These are phyloP conservation scores for Antechinus stuartii DNA, from an alignment of 2,113 vertebrate genomes.

Conservation along the genomic window DNA sequence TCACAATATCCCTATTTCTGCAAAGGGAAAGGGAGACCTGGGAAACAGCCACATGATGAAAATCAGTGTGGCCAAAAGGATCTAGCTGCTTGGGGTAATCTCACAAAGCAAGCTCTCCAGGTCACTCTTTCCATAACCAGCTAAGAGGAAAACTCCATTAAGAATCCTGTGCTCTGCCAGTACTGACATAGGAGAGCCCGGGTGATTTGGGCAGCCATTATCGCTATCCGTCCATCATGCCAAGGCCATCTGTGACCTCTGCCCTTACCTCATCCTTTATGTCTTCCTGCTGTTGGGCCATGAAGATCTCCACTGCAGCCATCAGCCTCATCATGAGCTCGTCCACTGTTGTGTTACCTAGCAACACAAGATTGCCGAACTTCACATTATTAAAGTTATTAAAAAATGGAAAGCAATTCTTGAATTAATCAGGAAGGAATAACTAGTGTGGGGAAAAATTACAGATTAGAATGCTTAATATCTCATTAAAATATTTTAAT, in stretches of 20 bases:
- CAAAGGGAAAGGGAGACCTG: slow-evolving; percentile 8
- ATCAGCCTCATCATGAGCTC: slow-evolving; percentile 99
- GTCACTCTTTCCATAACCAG: slow-evolving; percentile 37
- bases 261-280: slow-evolving; percentile 96
- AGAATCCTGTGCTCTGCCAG: not conserved
- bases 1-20: slow-evolving; percentile 42
- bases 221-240: slow-evolving; percentile 33
- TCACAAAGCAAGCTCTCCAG: slow-evolving; percentile 16
- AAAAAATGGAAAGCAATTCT: slow-evolving; percentile 74
- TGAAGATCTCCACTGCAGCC: slow-evolving; percentile 99
- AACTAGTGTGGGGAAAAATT: slow-evolving; percentile 52
- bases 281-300: slow-evolving; percentile 98
- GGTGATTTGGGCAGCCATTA: slow-evolving; percentile 41
- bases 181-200: not conserved
- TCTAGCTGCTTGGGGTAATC: slow-evolving; percentile 30
- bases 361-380: slow-evolving; percentile 79
- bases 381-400: slow-evolving; percentile 77
- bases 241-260: slow-evolving; percentile 63
- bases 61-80: not conserved
- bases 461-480: slow-evolving; percentile 65
- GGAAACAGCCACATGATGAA: slow-evolving; percentile 30
- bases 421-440: slow-evolving; percentile 79
- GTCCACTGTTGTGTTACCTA: slow-evolving; percentile 99
- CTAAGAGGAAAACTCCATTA: slow-evolving; percentile 35
- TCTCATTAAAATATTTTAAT: slow-evolving; percentile 70